These are phyloP conservation scores for Neomorphus geoffroyi DNA, from an alignment of 2,797 vertebrate species.

Conservation along the genomic window DNA sequence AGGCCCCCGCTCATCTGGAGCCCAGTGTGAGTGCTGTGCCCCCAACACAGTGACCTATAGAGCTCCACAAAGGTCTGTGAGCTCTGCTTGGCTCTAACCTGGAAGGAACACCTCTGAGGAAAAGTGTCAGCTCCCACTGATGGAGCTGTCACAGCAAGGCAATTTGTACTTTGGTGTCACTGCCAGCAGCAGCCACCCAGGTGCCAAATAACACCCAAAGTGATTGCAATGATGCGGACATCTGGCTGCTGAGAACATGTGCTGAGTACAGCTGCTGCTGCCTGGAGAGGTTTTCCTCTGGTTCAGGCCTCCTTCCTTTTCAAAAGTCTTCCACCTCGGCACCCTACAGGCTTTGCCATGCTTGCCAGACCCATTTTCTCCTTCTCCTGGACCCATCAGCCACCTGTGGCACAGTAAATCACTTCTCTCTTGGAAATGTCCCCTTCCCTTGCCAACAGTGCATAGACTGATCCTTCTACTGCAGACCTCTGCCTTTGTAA, in stretches of 20 bases:
- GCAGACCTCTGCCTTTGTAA: neutral
- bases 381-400: neutral
- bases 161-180: neutral
- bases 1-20: rapidly evolving
- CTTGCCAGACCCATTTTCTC: neutral
- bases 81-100: neutral
- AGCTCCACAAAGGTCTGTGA: neutral
- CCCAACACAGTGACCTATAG: neutral
- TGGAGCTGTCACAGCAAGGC: neutral
- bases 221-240: neutral
- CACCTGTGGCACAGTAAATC: neutral
- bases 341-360: rapidly evolving
- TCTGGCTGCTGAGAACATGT: neutral
- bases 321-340: neutral
- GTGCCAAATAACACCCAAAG: neutral
- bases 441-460: rapidly evolving
- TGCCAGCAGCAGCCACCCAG: neutral
- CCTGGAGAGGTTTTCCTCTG: neutral
- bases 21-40: neutral
- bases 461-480: neutral
- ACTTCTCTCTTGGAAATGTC: neutral
- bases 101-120: neutral
- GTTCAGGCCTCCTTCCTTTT: neutral
- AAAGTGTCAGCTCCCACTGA: neutral
- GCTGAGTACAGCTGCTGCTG: neutral